Base-by-base conservation (phyloP, 2,797 vertebrate species). In the Muscicapa striata region DNA sequence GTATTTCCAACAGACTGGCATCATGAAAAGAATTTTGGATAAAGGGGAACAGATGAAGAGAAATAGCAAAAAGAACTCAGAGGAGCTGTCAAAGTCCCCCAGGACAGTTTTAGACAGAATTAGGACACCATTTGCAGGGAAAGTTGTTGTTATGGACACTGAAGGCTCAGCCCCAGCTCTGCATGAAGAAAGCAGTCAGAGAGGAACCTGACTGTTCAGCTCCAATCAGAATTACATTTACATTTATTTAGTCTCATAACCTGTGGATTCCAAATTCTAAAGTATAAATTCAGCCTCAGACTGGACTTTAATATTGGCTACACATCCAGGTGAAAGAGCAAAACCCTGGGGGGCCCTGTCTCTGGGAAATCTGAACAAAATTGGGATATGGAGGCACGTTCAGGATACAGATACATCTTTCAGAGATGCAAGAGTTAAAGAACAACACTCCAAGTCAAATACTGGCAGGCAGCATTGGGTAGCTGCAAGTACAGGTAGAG, bases 101-200 rank as follows among this genome's bases (percentile, higher is more conserved):
- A 95, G 95, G 96, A 96, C 96, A 94, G 85, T 84, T 95, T 96
- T 91, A 96, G 96, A 96, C 95, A 96, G 96, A 96, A 96, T 94
- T 94, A 96, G 96, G 95, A 94, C 96, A 96, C 80, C 90, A 88
- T 94, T 94, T 85, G 51, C 93, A 94, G 32, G 55, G 49, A 88
- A 96, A 95, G 77, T 93, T 95, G 93, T 96, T 93, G 95, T 96
- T 96, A 96, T 84, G 96, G 96, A 96, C 95, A 93, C 87, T 95
- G 90, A 94, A 95, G 34, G 55, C 91, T 96, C 77, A 95, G 90
- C 48, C 93, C 83, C 63, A 79, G 67, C 87, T 86, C 70, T 3
- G 7, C 6, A 0, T 15, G 55, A 93, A 86, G 51, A 67, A 96
- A 94, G 72, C 78, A 92, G 84, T 11, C 34, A 27, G 80, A 68